Conservation (phyloP, 2,797 vertebrate genomes). For the Octomys mimax region DNA sequence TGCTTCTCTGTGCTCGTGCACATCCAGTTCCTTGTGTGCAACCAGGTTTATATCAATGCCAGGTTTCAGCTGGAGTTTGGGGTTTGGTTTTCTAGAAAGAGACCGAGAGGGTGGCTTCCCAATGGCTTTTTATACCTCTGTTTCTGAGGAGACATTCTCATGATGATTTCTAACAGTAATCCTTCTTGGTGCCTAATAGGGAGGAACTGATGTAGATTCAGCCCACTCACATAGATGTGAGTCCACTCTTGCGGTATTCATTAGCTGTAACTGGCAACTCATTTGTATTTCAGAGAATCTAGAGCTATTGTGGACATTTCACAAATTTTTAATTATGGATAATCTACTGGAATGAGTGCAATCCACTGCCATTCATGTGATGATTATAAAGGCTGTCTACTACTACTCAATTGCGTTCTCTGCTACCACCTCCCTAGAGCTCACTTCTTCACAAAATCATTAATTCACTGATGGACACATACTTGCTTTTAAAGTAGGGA, state of each 20-base stretch:
- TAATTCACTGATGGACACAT: not conserved
- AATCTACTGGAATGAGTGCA: not conserved
- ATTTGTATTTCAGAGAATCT: constrained; percentile 61
- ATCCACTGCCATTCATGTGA: not conserved
- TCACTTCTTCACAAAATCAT: constrained; percentile 46
- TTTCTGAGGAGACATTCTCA: not conserved
- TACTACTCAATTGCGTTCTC: not conserved
- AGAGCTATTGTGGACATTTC: constrained; percentile 12
- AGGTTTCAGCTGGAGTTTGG: constrained; percentile 10
- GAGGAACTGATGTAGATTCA: not conserved
- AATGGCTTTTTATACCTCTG: not conserved
- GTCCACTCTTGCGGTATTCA: not conserved
- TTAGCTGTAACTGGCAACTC: not conserved
- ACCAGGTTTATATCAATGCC: constrained; percentile 3
- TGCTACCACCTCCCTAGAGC: not conserved
- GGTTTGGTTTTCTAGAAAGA: constrained; percentile 47
- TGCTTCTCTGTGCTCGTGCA: not conserved
- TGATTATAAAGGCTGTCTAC: not conserved
- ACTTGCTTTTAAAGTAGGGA: constrained; percentile 56
- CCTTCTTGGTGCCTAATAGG: not conserved
- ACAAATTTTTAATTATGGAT: constrained; percentile 52
- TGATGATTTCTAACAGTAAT: not conserved
- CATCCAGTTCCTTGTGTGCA: not conserved
- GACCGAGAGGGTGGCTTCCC: constrained; percentile 72
- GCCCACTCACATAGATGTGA: not conserved